Percentiles rank a stretch among this genome's conserved stretches.
Conservation (phyloP, 2,888 invertebrate species). For the Palloptera scutellata region DNA sequence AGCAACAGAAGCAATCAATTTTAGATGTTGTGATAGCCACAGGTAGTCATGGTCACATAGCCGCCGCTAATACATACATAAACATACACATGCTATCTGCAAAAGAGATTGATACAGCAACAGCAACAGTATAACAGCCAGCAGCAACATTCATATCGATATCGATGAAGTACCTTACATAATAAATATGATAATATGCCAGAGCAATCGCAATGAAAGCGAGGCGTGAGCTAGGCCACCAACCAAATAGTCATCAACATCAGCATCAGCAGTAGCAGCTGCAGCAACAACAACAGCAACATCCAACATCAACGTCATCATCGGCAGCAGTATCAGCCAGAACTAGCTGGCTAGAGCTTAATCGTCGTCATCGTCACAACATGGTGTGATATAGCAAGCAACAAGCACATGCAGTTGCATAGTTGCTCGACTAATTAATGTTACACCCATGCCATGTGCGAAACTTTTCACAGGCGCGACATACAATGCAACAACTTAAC, state of each 20-base stretch:
- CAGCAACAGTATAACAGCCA: too few relatives aligned
- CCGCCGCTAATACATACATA: background rate
- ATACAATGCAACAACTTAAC: background rate
- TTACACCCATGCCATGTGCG: conserved; percentile 34
- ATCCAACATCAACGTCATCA: background rate
- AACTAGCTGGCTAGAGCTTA: too few relatives aligned
- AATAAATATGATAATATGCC: conserved; percentile 10
- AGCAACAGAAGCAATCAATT: conserved; percentile 54
- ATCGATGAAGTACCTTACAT: conserved; percentile 4
- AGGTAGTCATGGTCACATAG: conserved; percentile 46
- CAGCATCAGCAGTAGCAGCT: background rate
- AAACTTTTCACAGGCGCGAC: conserved; percentile 16
- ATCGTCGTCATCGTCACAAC: background rate
- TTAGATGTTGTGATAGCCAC: conserved; percentile 58
- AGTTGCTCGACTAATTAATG: conserved; percentile 24
- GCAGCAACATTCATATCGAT: background rate
- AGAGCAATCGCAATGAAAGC: background rate
- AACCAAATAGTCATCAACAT: background rate
- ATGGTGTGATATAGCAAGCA: background rate
- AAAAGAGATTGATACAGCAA: too few relatives aligned
- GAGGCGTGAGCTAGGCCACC: too few relatives aligned
- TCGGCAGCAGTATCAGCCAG: too few relatives aligned
- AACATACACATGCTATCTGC: background rate
- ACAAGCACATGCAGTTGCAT: background rate
- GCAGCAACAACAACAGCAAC: background rate